These are phyloP conservation scores for Ophiothrix spiculata DNA, from an alignment of 35 echinoderm and acorn worm genomes.

Conservation along the genomic window DNA sequence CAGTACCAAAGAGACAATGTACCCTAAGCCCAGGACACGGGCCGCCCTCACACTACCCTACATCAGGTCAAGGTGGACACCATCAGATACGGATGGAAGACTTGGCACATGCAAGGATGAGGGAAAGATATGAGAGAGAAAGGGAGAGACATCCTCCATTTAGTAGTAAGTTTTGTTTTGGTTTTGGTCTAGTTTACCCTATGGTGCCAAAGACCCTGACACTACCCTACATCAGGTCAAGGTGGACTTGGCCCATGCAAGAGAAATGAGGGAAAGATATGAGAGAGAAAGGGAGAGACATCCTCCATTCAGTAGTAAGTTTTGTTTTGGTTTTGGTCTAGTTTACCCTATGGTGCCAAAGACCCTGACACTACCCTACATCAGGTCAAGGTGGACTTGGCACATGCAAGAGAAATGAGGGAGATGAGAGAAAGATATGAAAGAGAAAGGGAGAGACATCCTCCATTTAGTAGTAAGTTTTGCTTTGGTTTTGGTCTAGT, in stretches of 20 bases:
- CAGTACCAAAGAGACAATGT: conserved; percentile 84
- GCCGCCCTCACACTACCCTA: conserved; percentile 55
- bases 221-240: too few relatives aligned
- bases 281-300: conserved; percentile 81
- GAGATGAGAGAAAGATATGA: conserved; percentile 86
- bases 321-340: too few relatives aligned
- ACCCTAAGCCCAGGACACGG: conserved; percentile 22
- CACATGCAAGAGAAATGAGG: too few relatives aligned
- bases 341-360: too few relatives aligned
- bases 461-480: conserved; percentile 27
- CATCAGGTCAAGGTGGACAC: conserved; percentile 29
- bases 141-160: conserved; percentile 59
- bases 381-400: too few relatives aligned
- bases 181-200: too few relatives aligned
- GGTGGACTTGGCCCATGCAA: conserved; percentile 63
- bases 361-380: too few relatives aligned
- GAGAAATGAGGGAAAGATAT: conserved; percentile 86
- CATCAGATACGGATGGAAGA: conserved; percentile 90
- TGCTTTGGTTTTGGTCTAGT: too few relatives aligned
- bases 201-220: too few relatives aligned
- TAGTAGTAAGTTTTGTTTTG: too few relatives aligned
- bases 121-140: conserved; percentile 82
- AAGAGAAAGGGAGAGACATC: conserved; percentile 75
- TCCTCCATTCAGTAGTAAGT: conserved; percentile 28
- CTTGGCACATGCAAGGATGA: conserved; percentile 68